Evolutionary conservation across 2,113 vertebrate species (phyloP), one percentile per base, ranked within the genome.

Genomic region (Heteronetta atricapilla): DNA sequence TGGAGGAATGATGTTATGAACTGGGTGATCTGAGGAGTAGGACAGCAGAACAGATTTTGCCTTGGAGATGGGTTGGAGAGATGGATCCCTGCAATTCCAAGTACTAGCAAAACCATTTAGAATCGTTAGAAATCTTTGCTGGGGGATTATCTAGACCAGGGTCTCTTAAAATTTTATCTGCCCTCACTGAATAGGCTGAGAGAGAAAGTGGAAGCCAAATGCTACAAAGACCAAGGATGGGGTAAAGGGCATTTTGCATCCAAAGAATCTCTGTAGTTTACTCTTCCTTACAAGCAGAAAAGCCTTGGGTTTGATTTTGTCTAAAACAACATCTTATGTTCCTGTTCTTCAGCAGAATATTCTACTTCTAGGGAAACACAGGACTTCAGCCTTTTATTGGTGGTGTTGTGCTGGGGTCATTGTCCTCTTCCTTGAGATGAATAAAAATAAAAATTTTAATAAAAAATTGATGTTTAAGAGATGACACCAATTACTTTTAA

Each of bases 51-150:
- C 69, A 87, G 78, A 59, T 68, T 81, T 81, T 0, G 82, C 92
- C 90, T 91, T 20, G 48, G 82, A 94, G 88, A 74, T 84, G 92
- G 82, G 26, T 56, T 55, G 82, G 14, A 88, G 70, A 88, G 79
- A 78, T 72, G 52, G 33, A 48, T 66, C 86, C 58, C 63, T 94
- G 74, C 69, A 79, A 73, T 46, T 64, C 33, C 44, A 73, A 63
- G 42, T 17, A 12, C 53, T 63, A 77, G 31, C 42, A 74, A 17
- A 87, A 55, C 62, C 62, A 53, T 69, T 34, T 42, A 20, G 69
- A 79, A 50, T 89, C 92, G 80, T 56, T 44, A 40, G 68, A 18
- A 52, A 33, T 25, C 72, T 60, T 26, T 83, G 52, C 48, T 91
- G 53, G 29, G 33, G 53, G 6, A 55, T 76, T 69, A 28, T 60